phyloP scores from a whole-genome alignment of 2,888 invertebrate genomes.

The Drosophila buzzatii region DNA sequence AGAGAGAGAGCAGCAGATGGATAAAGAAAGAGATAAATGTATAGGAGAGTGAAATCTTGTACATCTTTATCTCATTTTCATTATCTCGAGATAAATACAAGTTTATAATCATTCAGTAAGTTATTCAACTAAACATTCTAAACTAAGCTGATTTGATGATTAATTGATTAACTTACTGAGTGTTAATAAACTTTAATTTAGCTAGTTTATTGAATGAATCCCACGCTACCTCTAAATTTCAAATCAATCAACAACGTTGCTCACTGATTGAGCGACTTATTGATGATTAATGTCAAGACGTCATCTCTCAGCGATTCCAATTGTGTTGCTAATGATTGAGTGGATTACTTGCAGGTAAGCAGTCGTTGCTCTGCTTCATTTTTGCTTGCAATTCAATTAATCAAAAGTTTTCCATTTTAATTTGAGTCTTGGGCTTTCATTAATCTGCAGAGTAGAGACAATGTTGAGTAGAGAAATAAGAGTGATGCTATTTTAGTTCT shows the following conservation, averaged over 20 bases:
- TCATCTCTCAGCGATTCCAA: not conserved
- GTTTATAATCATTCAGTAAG: too few species aligned
- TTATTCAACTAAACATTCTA: too few species aligned
- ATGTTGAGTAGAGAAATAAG: not conserved
- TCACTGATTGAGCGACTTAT: not conserved
- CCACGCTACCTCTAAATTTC: not conserved
- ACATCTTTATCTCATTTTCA: too few species aligned
- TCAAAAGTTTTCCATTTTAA: too few species aligned
- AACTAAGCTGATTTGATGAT: not conserved
- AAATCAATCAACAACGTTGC: not conserved
- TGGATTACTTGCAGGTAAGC: too few species aligned
- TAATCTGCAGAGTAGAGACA: not conserved
- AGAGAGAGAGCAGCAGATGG: not conserved
- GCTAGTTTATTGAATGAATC: not conserved
- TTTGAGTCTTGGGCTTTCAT: too few species aligned
- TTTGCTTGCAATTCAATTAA: too few species aligned
- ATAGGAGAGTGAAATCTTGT: not conserved
- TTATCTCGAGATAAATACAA: too few species aligned
- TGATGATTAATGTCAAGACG: not conserved
- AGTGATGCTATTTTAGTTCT: not conserved
- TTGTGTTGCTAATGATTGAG: too few species aligned
- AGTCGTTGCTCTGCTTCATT: too few species aligned
- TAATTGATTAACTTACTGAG: not conserved
- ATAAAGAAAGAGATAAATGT: not conserved
- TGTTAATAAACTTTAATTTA: not conserved